These are phyloP conservation scores for Tupaia chinensis DNA, from an alignment of 2,113 vertebrate species.

Conservation along the genomic window DNA sequence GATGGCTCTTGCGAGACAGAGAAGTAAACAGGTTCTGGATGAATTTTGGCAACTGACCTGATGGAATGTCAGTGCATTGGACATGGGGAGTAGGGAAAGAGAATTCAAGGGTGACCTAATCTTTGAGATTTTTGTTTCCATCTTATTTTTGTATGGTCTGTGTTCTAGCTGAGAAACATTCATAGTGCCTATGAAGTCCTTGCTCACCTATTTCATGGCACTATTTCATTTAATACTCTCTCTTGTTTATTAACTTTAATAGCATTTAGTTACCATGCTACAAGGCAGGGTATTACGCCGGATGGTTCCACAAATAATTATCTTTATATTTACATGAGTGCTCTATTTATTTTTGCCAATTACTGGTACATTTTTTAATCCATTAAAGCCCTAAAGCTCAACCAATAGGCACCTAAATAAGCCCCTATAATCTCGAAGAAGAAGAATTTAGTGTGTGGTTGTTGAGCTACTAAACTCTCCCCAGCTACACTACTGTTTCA, in stretches of 20 bases:
- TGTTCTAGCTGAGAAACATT: background rate
- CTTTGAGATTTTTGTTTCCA: background rate
- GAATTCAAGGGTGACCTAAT: background rate
- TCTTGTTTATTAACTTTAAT: constrained; percentile 76
- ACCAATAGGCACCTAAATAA: constrained; percentile 58
- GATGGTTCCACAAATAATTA: constrained; percentile 73
- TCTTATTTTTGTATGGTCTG: background rate
- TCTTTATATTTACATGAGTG: constrained; percentile 54
- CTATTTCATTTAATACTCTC: constrained; percentile 47
- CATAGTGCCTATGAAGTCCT: background rate
- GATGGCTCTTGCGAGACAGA: background rate
- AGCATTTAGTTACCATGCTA: constrained; percentile 46
- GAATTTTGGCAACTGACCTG: background rate
- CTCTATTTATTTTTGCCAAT: constrained; percentile 75
- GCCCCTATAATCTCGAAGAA: constrained; percentile 52
- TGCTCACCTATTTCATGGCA: constrained; percentile 17
- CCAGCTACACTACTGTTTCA: constrained; percentile 73
- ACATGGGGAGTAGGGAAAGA: background rate
- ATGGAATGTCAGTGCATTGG: background rate
- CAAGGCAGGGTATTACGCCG: constrained; percentile 51
- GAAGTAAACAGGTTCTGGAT: background rate
- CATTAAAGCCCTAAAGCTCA: constrained; percentile 63
- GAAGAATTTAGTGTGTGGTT: constrained; percentile 68
- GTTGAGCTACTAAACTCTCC: constrained; percentile 65
- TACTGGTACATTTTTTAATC: constrained; percentile 51